Evolutionary conservation across 2,888 invertebrate genomes (phyloP).

Genomic region (Dusona sp.): DNA sequence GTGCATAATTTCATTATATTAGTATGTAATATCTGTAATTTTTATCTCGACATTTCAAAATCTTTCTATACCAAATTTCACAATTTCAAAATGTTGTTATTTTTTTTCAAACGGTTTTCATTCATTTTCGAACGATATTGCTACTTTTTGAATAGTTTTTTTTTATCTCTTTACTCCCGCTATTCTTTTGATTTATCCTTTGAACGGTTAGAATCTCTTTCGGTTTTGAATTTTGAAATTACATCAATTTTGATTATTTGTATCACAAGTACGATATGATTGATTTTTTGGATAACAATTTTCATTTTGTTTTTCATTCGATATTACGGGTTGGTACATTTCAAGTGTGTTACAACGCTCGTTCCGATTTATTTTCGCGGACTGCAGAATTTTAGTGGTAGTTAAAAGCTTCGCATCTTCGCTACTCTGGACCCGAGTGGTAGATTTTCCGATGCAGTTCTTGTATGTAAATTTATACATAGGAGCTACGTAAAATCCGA

Average conservation of each 20-base stretch:
- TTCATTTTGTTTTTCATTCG: neutral
- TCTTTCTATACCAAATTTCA: constrained; percentile 14
- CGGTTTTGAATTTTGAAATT: neutral
- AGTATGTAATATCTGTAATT: neutral
- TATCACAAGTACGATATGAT: neutral
- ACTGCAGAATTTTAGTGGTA: constrained; percentile 54
- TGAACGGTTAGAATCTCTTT: neutral
- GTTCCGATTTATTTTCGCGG: constrained; percentile 53
- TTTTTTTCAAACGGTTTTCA: neutral
- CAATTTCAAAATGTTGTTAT: neutral
- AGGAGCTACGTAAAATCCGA: constrained; percentile 16
- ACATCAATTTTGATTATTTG: neutral
- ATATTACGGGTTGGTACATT: neutral
- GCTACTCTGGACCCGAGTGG: constrained; percentile 35
- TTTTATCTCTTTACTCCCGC: neutral
- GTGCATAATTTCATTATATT: constrained; percentile 15
- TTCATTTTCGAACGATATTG: neutral
- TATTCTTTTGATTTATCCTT: neutral
- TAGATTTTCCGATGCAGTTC: constrained; percentile 26
- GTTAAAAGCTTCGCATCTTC: constrained; percentile 45
- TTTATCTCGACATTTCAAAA: constrained; percentile 7
- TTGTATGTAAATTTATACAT: constrained; percentile 21
- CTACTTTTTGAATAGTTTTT: neutral
- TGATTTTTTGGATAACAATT: neutral
- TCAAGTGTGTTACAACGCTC: constrained; percentile 4